Base-by-base conservation (phyloP, 1,140 invertebrate genomes). In the Lutraria rhynchaena region DNA sequence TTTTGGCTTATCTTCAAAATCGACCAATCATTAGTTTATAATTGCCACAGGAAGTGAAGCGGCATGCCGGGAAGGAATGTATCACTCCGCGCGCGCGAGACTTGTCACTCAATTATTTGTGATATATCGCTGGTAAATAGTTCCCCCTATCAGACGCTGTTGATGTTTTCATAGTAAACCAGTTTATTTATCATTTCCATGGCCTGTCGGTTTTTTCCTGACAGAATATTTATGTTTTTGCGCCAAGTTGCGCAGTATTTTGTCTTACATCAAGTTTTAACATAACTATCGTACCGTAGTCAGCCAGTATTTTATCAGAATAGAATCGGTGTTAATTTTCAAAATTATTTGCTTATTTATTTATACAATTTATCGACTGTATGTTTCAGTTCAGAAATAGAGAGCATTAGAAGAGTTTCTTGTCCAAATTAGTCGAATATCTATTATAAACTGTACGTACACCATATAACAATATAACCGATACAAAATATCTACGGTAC, bases 21-120 rank as follows among this genome's bases (percentile, higher is more conserved):
- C 58, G 58, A 63, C 74, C 74, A 63, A 76, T 63, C 74, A 76
- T 76, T 63, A 37, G 37, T 22, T 27, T 61, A 76, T 63, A 76
- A 76, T 76, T 76, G 74, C 74, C 37, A 60, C 74, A 76, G 74
- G 74, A 76, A 76, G 58, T 55, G 51, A 41, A 60, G 74, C 58
- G 44, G 74, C 57, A 61, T 63, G 74, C 60, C 74, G 74, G 74
- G 74, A 76, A 76, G 60, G 74, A 76, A 76, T 76, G 74, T 76
- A 76, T 76, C 74, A 76, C 74, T 76, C 74, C 74, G 74, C 74
- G 74, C 74, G 60, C 74, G 53, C 74, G 74, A 76, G 60, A 60
- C 74, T 76, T 76, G 74, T 76, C 74, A 76, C 29, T 76, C 74
- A 76, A 76, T 76, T 76, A 76, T 76, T 63, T 76, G 74, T 76